Evolutionary conservation across 2,888 invertebrate species (phyloP), one percentile per base, ranked within the genome.

Genomic region (Diarsia brunnea): DNA sequence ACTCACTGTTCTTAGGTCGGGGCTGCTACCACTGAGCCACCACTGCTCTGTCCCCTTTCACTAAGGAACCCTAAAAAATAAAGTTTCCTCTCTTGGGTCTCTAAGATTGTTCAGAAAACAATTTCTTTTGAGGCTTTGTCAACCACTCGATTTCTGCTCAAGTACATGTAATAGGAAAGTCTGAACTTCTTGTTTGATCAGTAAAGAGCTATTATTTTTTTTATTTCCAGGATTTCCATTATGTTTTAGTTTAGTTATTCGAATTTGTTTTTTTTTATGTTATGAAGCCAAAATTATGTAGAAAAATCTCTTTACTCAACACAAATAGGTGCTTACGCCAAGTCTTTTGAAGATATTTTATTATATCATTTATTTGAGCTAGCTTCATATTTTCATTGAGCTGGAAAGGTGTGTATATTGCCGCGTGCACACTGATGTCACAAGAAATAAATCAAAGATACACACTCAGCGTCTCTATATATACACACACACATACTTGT

Each of bases 101-200:
- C 43, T 73, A 53, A 77, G 76, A 82, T 71, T 78, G 78, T 78
- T 84, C 72, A 60, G 69, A 84, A 88, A 88, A 88, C 86, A 84
- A 88, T 89, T 87, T 84, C 80, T 79, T 79, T 83, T 78, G 73
- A 69, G 71, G 77, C 81, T 87, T 85, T 87, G 84, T 84, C 71
- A 67, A 58, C 27, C 64, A 67, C 77, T 84, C 70, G 79, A 84
- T 82, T 85, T 83, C 58, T 73, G 70, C 63, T 79, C 61, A 71
- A 84, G 61, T 66, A 77, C 43, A 61, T 63, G 64, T 73, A 70
- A 75, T 73, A 71, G 75, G 72, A 80, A 81, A 65, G 51, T 69
- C 67, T 69, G 3, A 61, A 45, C 31, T 43, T 72, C 64, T 65
- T 75, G 38, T 85, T 85, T 78, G 78, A 81, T 78, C 53, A 70